Conservation (phyloP, 2,113 vertebrate genomes). For the Hippocampus guttulatus region DNA sequence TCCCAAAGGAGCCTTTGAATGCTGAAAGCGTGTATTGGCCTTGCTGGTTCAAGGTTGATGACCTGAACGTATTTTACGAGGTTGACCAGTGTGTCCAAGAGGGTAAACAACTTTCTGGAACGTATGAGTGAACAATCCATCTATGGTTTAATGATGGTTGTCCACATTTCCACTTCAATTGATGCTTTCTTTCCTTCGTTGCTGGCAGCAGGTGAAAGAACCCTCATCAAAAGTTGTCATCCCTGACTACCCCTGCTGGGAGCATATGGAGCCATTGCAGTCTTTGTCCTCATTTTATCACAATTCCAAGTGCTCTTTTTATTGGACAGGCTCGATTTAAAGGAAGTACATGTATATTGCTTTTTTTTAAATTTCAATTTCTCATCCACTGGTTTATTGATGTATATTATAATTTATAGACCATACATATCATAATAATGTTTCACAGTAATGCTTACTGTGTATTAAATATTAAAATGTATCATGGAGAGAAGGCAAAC, state of each 20-base stretch:
- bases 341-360: neutral
- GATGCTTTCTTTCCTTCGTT: slow-evolving; percentile 18
- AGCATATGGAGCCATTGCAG: slow-evolving; percentile 54
- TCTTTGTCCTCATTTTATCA: slow-evolving; percentile 39
- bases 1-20: slow-evolving; percentile 24
- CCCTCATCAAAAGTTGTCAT: slow-evolving; percentile 47
- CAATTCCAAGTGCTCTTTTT: neutral
- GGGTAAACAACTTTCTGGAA: neutral
- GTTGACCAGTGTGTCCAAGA: neutral
- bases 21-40: slow-evolving; percentile 12
- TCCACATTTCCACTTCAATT: neutral
- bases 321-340: neutral
- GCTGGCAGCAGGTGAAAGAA: slow-evolving; percentile 42
- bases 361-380: neutral
- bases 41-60: slow-evolving; percentile 53
- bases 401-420: neutral
- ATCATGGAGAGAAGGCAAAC: neutral
- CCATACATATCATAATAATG: neutral
- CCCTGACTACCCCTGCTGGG: slow-evolving; percentile 56
- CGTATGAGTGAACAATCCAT: slow-evolving; percentile 16
- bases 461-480: neutral
- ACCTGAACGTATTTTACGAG: slow-evolving; percentile 22
- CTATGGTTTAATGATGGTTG: slow-evolving; percentile 2
- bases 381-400: neutral
- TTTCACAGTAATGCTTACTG: neutral